A percentile compares a stretch with the other conserved stretches of the same genome.
phyloP scores from a whole-genome alignment of 2,797 vertebrate species.

The Ceryle rudis region DNA sequence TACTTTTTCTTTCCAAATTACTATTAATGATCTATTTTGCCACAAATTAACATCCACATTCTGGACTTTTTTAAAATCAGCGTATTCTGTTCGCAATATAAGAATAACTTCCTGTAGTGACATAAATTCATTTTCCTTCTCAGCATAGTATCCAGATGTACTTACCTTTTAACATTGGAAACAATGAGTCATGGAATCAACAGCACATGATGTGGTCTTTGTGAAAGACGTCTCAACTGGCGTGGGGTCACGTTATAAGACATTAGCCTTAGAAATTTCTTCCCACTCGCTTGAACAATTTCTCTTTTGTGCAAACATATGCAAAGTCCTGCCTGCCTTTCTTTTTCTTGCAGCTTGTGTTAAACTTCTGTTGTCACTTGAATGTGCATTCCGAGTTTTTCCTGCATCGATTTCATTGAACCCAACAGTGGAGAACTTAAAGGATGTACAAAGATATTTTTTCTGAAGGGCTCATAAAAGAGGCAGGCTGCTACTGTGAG shows the following conservation, averaged over 20 bases:
- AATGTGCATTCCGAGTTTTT: neutral
- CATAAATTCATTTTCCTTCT: neutral
- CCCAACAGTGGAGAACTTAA: neutral
- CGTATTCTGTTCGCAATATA: neutral
- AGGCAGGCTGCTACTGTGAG: slow-evolving; percentile 12
- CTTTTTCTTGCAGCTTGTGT: neutral
- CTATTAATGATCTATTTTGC: neutral
- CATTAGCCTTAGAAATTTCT: neutral
- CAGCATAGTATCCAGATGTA: neutral
- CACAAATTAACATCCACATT: neutral
- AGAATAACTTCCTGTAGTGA: neutral
- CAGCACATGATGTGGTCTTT: neutral
- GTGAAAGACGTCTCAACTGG: neutral
- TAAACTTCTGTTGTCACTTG: slow-evolving; percentile 8
- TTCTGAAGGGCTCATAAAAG: slow-evolving; percentile 17
- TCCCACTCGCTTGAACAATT: neutral
- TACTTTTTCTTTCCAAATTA: neutral
- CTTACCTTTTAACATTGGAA: neutral
- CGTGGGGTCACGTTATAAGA: neutral
- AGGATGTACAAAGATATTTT: neutral
- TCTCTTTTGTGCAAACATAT: neutral
- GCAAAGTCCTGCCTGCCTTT: neutral
- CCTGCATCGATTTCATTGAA: slow-evolving; percentile 7
- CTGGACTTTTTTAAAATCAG: neutral
- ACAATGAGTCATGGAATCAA: slow-evolving; percentile 23